phyloP scores from a whole-genome alignment of 64 coral and sea anemone species.

The Pachyseris speciosa region DNA sequence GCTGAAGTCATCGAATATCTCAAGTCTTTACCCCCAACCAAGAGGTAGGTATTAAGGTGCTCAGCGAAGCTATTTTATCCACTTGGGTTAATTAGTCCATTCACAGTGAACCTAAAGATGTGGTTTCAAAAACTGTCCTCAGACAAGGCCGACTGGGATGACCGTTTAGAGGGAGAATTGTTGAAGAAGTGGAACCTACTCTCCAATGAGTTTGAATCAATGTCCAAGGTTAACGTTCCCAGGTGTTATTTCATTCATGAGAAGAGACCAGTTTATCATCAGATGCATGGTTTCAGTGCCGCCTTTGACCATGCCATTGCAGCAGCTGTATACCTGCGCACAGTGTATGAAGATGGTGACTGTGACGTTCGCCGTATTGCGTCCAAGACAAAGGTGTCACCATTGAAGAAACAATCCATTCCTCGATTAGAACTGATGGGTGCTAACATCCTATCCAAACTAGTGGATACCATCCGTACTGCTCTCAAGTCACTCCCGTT shows the following conservation, averaged over 20 bases:
- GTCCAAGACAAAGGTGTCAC: background rate
- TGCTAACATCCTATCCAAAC: background rate
- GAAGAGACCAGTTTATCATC: background rate
- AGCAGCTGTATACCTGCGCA: constrained; percentile 10
- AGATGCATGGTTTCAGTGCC: constrained; percentile 10
- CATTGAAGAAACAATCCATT: background rate
- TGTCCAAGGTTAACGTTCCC: background rate
- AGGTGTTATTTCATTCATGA: background rate
- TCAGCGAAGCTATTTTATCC: background rate
- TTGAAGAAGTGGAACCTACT: too few species aligned
- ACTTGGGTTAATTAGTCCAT: constrained; percentile 7
- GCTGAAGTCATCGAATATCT: background rate
- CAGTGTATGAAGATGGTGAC: background rate
- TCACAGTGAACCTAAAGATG: constrained; percentile 3
- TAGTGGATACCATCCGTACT: background rate
- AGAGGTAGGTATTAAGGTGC: background rate
- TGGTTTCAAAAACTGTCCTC: background rate
- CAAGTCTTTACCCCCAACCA: background rate
- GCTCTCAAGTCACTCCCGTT: background rate
- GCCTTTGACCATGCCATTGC: constrained; percentile 9
- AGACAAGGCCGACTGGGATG: background rate
- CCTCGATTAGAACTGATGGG: background rate
- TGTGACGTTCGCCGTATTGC: background rate
- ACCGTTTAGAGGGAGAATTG: background rate
- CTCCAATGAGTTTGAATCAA: background rate